phyloP scores from a whole-genome alignment of 2,888 invertebrate species.

The Drosophila diplacantha region DNA sequence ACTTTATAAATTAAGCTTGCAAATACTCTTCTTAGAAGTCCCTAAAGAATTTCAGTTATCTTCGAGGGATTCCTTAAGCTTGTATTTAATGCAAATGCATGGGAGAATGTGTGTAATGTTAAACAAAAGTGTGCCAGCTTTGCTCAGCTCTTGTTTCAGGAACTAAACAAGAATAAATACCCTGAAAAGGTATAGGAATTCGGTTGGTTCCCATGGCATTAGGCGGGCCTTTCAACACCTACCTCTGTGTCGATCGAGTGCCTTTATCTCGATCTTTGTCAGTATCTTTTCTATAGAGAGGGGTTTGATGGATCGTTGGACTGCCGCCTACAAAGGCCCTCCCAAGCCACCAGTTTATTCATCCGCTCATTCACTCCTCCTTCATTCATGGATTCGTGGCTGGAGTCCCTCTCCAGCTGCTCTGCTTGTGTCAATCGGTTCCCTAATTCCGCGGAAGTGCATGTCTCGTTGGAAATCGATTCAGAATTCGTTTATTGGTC shows the following conservation, averaged over 20 bases:
- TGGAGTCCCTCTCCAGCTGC: constrained; percentile 36
- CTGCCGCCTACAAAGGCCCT: background rate
- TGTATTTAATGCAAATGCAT: no score
- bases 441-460: constrained; percentile 54
- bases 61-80: no score
- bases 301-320: constrained; percentile 21
- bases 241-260: constrained; percentile 16
- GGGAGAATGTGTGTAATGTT: no score
- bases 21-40: no score
- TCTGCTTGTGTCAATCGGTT: constrained; percentile 59
- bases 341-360: constrained; percentile 1
- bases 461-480: constrained; percentile 46
- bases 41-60: no score
- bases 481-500: constrained; percentile 45
- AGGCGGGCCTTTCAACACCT: constrained; percentile 18
- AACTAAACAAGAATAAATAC: background rate
- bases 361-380: constrained; percentile 10
- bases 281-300: background rate
- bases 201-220: constrained; percentile 11
- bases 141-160: background rate
- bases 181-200: background rate
- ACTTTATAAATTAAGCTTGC: no score
- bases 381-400: constrained; percentile 13
- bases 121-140: background rate
- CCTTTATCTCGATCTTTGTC: constrained; percentile 4